Percentiles rank a stretch among this genome's conserved stretches.
phyloP scores from a whole-genome alignment of 2,888 invertebrate species.

The Belgica antarctica region DNA sequence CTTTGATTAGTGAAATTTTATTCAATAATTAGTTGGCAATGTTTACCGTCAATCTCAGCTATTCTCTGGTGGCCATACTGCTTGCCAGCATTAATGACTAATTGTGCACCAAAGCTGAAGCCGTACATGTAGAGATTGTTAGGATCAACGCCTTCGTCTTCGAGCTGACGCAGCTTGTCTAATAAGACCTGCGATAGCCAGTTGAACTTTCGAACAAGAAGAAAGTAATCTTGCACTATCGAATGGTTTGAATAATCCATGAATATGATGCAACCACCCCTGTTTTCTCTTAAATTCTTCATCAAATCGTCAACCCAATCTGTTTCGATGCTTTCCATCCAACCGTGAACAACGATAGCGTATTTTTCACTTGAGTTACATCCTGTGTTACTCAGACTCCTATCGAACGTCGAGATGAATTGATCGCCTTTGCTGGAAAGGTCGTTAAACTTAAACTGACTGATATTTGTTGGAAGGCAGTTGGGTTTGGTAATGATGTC shows the following conservation, averaged over 20 bases:
- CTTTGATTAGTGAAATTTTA: slow-evolving; percentile 12
- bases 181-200: slow-evolving; percentile 48
- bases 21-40: background rate
- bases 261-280: slow-evolving; percentile 53
- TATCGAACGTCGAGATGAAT: slow-evolving; percentile 44
- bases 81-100: slow-evolving; percentile 21
- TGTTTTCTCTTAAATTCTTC: slow-evolving; percentile 46
- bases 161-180: slow-evolving; percentile 48
- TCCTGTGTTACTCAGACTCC: slow-evolving; percentile 45
- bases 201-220: slow-evolving; percentile 50
- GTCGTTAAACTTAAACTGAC: background rate
- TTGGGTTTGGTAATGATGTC: too few relatives aligned
- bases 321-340: slow-evolving; percentile 51
- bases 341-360: slow-evolving; percentile 53
- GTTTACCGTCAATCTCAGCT: slow-evolving; percentile 34
- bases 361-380: slow-evolving; percentile 50
- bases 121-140: slow-evolving; percentile 28
- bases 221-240: slow-evolving; percentile 48
- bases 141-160: slow-evolving; percentile 50
- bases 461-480: too few relatives aligned
- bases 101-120: slow-evolving; percentile 34
- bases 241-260: slow-evolving; percentile 51
- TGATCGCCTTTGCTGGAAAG: slow-evolving; percentile 44
- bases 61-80: slow-evolving; percentile 18
- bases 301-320: slow-evolving; percentile 49